Conservation (phyloP, 2,797 vertebrate species). For the Manis javanica region DNA sequence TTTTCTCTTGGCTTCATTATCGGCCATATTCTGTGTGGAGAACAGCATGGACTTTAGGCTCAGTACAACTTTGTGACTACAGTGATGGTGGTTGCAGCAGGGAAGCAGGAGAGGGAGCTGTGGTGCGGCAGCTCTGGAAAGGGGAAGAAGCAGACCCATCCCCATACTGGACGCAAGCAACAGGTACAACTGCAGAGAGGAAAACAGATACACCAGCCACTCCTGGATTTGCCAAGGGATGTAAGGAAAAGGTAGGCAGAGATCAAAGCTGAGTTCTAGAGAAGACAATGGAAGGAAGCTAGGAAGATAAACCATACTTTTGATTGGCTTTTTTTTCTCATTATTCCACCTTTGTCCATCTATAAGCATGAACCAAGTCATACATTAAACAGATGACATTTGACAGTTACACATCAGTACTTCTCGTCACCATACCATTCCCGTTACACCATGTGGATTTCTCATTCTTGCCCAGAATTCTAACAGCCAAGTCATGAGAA, state of each 20-base stretch:
- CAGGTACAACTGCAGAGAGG: background rate
- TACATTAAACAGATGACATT: background rate
- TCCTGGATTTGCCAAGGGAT: background rate
- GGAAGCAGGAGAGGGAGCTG: background rate
- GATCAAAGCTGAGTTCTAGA: background rate
- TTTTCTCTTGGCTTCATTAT: background rate
- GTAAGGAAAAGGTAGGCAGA: background rate
- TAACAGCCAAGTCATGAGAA: slow-evolving; percentile 27
- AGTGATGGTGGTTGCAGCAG: background rate
- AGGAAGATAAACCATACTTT: background rate
- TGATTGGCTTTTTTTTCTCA: background rate
- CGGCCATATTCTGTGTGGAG: background rate
- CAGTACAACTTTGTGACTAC: background rate
- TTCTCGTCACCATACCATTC: background rate
- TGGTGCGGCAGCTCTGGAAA: background rate
- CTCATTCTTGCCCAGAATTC: background rate
- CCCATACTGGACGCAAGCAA: background rate
- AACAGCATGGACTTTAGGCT: background rate
- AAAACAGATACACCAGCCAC: background rate
- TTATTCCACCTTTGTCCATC: background rate
- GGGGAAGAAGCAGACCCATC: background rate
- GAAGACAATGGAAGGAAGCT: background rate
- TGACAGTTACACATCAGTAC: background rate
- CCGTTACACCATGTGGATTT: background rate
- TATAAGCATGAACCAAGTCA: background rate